These are phyloP conservation scores for Microhierax caerulescens DNA, from an alignment of 2,797 vertebrate genomes.

Conservation along the genomic window DNA sequence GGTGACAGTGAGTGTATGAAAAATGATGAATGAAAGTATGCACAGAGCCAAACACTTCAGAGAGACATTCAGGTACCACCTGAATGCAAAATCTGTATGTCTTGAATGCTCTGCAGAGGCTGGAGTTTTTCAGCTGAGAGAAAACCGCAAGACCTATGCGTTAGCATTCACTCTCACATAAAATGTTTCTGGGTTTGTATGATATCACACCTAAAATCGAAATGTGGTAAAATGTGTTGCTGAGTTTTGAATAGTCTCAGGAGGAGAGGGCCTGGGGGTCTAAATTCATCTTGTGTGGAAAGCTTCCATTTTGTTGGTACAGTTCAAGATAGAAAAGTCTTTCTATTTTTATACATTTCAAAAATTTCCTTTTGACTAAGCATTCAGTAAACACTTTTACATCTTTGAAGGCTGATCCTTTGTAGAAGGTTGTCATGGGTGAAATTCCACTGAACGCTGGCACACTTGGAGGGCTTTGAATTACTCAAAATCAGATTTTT, in stretches of 20 bases:
- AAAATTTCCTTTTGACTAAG: not conserved
- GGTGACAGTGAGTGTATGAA: not conserved
- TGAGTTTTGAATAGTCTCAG: not conserved
- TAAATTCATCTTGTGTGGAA: not conserved
- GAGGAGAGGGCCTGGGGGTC: not conserved
- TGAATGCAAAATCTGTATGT: not conserved
- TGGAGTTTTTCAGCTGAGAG: not conserved
- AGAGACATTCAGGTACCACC: not conserved
- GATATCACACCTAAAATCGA: not conserved
- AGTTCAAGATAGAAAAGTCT: not conserved
- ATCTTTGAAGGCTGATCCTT: not conserved
- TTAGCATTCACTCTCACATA: not conserved
- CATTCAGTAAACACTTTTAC: not conserved
- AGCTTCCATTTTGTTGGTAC: not conserved
- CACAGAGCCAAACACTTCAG: not conserved
- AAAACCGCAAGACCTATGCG: fast-evolving
- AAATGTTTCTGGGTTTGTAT: not conserved
- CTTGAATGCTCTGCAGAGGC: not conserved
- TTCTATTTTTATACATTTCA: not conserved
- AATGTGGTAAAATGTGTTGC: not conserved
- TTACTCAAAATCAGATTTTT: not conserved
- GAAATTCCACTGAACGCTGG: not conserved
- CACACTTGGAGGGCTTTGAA: not conserved
- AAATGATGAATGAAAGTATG: not conserved
- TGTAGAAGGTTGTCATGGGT: not conserved